Base-by-base conservation (phyloP, 2,797 vertebrate genomes). In the Pangasius mekongensis region DNA sequence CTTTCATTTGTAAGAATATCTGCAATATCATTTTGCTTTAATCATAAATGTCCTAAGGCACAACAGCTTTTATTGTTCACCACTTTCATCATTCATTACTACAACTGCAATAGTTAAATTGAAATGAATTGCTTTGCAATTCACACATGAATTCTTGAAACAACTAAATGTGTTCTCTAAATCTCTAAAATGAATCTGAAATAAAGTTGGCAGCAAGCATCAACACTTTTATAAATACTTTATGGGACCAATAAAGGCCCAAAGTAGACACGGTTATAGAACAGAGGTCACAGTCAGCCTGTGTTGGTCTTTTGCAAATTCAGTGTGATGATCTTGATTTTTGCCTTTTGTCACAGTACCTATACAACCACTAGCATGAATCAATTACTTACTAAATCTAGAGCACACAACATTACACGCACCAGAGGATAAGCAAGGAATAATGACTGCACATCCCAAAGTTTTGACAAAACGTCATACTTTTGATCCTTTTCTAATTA, bases 61-160 rank as follows among this genome's bases (percentile, higher is more conserved):
- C 54, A 80, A n/a, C 24, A 69, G 82, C 14, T 88, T 71, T 88
- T 62, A 62, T 81, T 85, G 78, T 78, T 85, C 36, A 52, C 33
- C 24, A 71, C 20, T 81, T 58, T 73, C 33, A 24, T 20, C 33
- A 73, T 73, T 81, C 30, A 86, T 39, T 81, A 27, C 56, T 43
- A 82, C 33, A 62, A 85, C 7, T 58, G 87, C 47, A 60, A 58
- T 67, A 58, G 49, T 69, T 84, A 85, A 77, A 88, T 80, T 43
- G 33, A 83, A 64, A 64, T 20, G 33, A 62, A 81, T n/a, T 82
- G 36, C 36, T 82, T 82, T 18, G 36, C 56, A 71, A 78, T 83
- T 64, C 22, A 69, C 73, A 60, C 27, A 78, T 52, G 49, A 81
- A 85, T 80, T 69, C 27, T 36, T 62, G 36, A 85, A 88, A 30